phyloP scores from a whole-genome alignment of 92 coral and sea anemone species.

The Phenganax marumi region DNA sequence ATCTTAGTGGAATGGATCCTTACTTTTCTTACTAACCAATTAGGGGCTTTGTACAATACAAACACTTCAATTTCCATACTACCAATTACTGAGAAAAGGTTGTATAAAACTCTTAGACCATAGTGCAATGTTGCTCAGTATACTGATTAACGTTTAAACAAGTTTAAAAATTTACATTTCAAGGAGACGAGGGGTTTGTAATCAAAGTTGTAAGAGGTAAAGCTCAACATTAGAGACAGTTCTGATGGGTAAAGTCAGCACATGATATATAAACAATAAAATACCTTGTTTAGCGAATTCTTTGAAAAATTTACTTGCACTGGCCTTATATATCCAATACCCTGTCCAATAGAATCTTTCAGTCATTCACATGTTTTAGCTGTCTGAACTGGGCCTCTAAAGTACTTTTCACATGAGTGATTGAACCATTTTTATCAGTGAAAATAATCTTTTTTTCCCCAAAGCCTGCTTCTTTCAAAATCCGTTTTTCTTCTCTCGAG shows the following conservation, averaged over 20 bases:
- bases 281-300: constrained; percentile 27
- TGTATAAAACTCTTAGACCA: not conserved
- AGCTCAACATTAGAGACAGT: not conserved
- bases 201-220: not conserved
- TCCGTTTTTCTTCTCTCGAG: constrained; percentile 38
- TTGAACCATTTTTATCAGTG: constrained; percentile 43
- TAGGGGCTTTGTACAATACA: not conserved
- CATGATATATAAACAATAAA: constrained; percentile 1
- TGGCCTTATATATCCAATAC: constrained; percentile 50
- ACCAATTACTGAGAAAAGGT: not conserved
- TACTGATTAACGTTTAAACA: not conserved
- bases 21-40: not conserved
- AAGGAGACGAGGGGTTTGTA: not conserved
- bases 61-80: not conserved
- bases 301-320: constrained; percentile 38
- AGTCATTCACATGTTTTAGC: constrained; percentile 35
- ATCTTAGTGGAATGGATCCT: too few species aligned
- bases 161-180: too few species aligned
- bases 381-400: constrained; percentile 38
- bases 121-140: not conserved
- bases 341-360: constrained; percentile 52
- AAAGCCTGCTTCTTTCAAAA: constrained; percentile 48
- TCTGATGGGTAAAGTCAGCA: not conserved
- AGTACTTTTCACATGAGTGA: constrained; percentile 20
- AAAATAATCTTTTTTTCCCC: constrained; percentile 55